Evolutionary conservation across 2,888 invertebrate genomes (phyloP).

Genomic region (Epinotia demarniana): DNA sequence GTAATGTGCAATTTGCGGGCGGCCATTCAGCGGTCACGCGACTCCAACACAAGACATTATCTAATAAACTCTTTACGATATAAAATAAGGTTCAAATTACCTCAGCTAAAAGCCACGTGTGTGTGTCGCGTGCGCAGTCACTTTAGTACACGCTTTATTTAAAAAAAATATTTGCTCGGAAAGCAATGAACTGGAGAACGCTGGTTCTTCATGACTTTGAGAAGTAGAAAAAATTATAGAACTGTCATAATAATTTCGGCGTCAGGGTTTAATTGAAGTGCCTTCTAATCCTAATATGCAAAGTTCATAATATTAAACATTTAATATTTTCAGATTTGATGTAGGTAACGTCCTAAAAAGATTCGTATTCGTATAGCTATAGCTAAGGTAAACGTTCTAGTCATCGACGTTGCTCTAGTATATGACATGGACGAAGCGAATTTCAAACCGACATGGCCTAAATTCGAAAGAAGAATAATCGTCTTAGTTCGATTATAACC

Average conservation of each 20-base stretch:
- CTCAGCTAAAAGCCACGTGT: slow-evolving; percentile 13
- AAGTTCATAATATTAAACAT: too few species aligned
- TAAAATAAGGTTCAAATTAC: slow-evolving; percentile 15
- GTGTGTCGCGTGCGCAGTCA: slow-evolving; percentile 27
- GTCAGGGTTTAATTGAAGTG: too few species aligned
- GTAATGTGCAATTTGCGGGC: slow-evolving; percentile 80
- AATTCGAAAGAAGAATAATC: too few species aligned
- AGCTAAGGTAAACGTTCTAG: too few species aligned
- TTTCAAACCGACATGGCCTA: too few species aligned
- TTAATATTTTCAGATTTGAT: too few species aligned
- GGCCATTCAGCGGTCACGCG: slow-evolving; percentile 75
- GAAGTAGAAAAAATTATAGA: background rate
- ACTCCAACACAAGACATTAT: slow-evolving; percentile 52
- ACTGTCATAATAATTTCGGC: background rate
- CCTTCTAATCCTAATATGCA: too few species aligned
- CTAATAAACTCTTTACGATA: slow-evolving; percentile 21
- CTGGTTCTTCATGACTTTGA: background rate
- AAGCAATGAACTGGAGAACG: slow-evolving; percentile 17
- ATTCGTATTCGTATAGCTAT: too few species aligned
- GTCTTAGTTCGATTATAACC: too few species aligned
- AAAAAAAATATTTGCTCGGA: slow-evolving; percentile 33
- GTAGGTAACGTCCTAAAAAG: too few species aligned
- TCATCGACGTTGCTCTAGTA: too few species aligned
- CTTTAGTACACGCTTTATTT: slow-evolving; percentile 17
- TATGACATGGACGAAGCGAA: too few species aligned